Conservation (phyloP, 2,888 invertebrate species). For the Drosophila glabriapex region DNA sequence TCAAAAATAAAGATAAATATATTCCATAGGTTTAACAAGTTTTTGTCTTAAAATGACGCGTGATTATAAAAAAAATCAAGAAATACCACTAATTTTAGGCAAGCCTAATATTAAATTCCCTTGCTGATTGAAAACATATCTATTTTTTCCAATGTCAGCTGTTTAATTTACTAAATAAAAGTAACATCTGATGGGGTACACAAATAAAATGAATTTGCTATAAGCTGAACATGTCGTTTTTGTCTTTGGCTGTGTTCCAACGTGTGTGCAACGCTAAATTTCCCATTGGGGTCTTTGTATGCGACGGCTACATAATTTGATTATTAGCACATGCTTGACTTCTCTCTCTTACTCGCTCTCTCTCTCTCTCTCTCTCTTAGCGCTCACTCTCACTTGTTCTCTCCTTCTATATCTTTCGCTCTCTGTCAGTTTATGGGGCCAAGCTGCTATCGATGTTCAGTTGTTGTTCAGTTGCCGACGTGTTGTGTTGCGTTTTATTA, state of each 20-base stretch:
- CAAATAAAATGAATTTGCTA: not conserved
- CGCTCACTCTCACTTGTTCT: constrained; percentile 11
- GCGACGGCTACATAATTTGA: constrained; percentile 52
- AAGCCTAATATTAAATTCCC: not conserved
- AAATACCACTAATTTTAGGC: not conserved
- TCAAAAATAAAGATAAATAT: constrained; percentile 24
- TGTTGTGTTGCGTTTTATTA: constrained; percentile 21
- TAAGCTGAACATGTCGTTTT: not conserved
- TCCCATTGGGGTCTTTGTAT: constrained; percentile 30
- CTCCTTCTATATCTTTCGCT: constrained; percentile 9
- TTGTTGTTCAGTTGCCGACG: constrained; percentile 67
- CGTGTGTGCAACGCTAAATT: constrained; percentile 13
- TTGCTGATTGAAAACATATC: not conserved
- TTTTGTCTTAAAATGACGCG: not conserved
- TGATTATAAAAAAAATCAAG: not conserved
- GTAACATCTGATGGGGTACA: not conserved
- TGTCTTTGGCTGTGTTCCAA: constrained; percentile 5
- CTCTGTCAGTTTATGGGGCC: constrained; percentile 5
- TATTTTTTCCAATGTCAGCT: not conserved
- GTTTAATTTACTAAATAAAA: not conserved
- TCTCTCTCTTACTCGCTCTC: constrained; percentile 4
- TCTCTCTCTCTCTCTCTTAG: constrained; percentile 9
- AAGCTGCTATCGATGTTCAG: constrained; percentile 26
- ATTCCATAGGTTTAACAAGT: not conserved
- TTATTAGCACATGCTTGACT: constrained; percentile 59